Conservation (phyloP, 1,140 invertebrate genomes). For the Schlechtendalia chinensis region DNA sequence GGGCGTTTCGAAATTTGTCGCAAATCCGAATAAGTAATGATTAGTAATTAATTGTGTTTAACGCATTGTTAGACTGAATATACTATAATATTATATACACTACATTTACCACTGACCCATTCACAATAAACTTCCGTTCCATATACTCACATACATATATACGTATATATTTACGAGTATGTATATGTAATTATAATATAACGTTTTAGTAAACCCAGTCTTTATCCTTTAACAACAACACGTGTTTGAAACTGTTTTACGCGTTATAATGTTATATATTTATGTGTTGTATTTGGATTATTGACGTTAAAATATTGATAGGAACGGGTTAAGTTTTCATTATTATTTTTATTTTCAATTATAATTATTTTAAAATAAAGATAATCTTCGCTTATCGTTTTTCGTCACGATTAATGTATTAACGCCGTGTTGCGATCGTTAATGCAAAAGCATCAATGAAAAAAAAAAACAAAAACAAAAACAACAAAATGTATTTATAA, state of each 20-base stretch:
- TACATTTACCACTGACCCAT: not conserved
- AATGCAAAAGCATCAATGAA: no score
- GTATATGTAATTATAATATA: not conserved
- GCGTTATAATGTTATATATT: no score
- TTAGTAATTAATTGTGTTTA: not conserved
- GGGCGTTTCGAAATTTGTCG: not conserved
- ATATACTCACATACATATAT: not conserved
- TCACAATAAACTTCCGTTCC: constrained; percentile 19
- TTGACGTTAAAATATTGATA: not conserved
- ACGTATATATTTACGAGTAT: not conserved
- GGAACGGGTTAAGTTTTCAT: not conserved
- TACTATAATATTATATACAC: no score
- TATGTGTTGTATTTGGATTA: not conserved
- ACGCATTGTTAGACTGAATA: not conserved
- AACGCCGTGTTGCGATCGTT: not conserved
- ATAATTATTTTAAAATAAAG: not conserved
- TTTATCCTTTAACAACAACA: not conserved
- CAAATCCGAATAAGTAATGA: not conserved
- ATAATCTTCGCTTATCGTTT: not conserved
- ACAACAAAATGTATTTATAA: not conserved
- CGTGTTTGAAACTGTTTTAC: not conserved
- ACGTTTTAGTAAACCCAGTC: not conserved
- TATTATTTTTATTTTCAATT: not conserved
- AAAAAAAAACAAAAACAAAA: no score
- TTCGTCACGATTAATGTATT: not conserved